Evolutionary conservation across 2,113 vertebrate genomes (phyloP), one percentile per base, ranked within the genome.

Genomic region (Ammodytes marinus): DNA sequence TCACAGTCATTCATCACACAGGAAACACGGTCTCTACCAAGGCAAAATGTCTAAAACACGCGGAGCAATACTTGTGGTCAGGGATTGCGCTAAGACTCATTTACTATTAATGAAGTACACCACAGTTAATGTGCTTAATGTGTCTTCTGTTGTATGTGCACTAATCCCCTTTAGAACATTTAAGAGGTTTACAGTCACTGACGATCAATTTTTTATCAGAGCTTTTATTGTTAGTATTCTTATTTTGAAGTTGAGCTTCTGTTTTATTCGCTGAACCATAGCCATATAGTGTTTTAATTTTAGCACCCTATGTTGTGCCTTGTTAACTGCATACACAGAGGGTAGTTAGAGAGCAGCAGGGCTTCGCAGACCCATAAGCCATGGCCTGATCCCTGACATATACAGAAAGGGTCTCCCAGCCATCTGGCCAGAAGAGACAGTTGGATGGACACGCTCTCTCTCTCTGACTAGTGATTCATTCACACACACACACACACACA

Each of bases 351-450:
- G 72, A 79, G 82, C 75, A 74, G 80, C 71, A 55, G 66, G 74
- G 75, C 76, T 90, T 79, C 83, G 58, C 75, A 80, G 67, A 47
- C 60, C 69, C 83, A 59, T 80, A 88, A 90, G 88, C 88, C 80
- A 53, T 13, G n/a, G 75, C 60, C 78, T 89, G 75, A 88, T 88
- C 84, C 82, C 78, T 87, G 78, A 87, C 82, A 85, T 53, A 69
- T 59, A 74, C 72, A 80, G 77, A 83, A 82, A 83, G 68, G 75
- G 85, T 85, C 84, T 89, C 71, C 15, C 55, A 80, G 85, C 89
- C 83, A 92, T 91, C 88, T 90, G 92, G 85, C 82, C 84, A 77
- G 74, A 91, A 89, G 88, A 86, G 67, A 74, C 84, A 74, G 43
- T 81, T 63, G 65, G 67, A 86, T 68, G 70, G 58, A 46, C 49